Evolutionary conservation across 1,140 invertebrate species (phyloP), one percentile per base, ranked within the genome.

Genomic region (Cydia strobilella): DNA sequence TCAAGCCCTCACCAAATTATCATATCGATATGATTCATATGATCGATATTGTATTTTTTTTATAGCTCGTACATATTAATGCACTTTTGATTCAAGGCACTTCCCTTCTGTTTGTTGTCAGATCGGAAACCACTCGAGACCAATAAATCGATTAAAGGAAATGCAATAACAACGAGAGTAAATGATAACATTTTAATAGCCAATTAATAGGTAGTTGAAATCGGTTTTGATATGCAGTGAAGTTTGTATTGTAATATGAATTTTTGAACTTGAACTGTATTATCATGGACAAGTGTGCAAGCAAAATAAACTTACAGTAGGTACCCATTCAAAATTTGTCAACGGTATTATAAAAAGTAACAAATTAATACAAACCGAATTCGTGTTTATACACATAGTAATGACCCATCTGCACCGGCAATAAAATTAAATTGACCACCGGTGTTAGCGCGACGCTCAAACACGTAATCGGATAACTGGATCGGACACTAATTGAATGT

Each of bases 131-230:
- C 15, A 69, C 7, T 27, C 63, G 35, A 69, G 31, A 35, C 13
- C 65, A 35, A 69, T 69, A 69, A 69, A 69, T 69, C 25, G 25
- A 65, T 65, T 65, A 65, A 65, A 65, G 63, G 25, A 65, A 65
- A 65, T 65, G 25, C 63, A 69, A 69, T 69, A 69, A 69, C 65
- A 69, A 12, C n/a, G 35, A 69, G 63, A 66, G 63, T 66, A 66
- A 63, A 35, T 69, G 15, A 69, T 69, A 69, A 35, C 12, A 39
- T 35, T 35, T 12, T 45, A 45, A 45, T 45, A 45, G 42, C 42
- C 42, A 45, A 45, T 45, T 15, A 15, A 45, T 45, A 7, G 42
- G 42, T 15, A 45, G 12, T 45, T 45, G 42, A 45, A 45, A 45
- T 45, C 42, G 42, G 42, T 45, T 45, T 45, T 45, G 42, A 45